Evolutionary conservation across 2,888 invertebrate species (phyloP).

Genomic region (Aricia artaxerxes): DNA sequence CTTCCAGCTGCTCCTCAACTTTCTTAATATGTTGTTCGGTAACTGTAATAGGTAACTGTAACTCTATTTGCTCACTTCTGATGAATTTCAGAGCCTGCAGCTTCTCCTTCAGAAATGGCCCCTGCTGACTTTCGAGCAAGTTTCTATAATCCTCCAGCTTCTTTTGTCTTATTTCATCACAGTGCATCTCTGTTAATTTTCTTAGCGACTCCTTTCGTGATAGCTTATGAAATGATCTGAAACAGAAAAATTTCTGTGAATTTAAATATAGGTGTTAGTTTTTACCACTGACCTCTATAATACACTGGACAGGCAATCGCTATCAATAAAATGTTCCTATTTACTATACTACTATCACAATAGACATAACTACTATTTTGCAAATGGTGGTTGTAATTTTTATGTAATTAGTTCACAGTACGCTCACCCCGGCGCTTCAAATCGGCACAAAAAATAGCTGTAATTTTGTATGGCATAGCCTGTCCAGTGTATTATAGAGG

Average conservation of each 20-base stretch:
- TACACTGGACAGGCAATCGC: too few species aligned
- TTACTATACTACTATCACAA: too few species aligned
- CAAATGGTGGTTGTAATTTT: too few species aligned
- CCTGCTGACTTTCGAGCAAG: slow-evolving; percentile 85
- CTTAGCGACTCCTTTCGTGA: slow-evolving; percentile 87
- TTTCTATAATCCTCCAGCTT: slow-evolving; percentile 84
- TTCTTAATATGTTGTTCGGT: slow-evolving; percentile 84
- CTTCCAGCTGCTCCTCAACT: slow-evolving; percentile 77
- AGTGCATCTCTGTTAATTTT: slow-evolving; percentile 86
- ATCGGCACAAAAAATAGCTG: too few species aligned
- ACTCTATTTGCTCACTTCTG: slow-evolving; percentile 86
- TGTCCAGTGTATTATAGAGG: too few species aligned
- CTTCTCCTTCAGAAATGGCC: slow-evolving; percentile 87
- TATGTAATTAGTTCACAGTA: too few species aligned
- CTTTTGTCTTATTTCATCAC: slow-evolving; percentile 83
- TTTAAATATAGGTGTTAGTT: not conserved
- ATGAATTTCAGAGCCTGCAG: slow-evolving; percentile 86
- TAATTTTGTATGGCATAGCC: too few species aligned
- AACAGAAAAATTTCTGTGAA: slow-evolving; percentile 40
- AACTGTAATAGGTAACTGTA: slow-evolving; percentile 83
- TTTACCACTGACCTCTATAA: too few species aligned
- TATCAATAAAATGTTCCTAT: too few species aligned
- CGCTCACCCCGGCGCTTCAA: too few species aligned
- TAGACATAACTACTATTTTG: too few species aligned
- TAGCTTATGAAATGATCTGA: slow-evolving; percentile 77